phyloP scores from a whole-genome alignment of 2,797 vertebrate species.

The Mormyrops boulengeri region DNA sequence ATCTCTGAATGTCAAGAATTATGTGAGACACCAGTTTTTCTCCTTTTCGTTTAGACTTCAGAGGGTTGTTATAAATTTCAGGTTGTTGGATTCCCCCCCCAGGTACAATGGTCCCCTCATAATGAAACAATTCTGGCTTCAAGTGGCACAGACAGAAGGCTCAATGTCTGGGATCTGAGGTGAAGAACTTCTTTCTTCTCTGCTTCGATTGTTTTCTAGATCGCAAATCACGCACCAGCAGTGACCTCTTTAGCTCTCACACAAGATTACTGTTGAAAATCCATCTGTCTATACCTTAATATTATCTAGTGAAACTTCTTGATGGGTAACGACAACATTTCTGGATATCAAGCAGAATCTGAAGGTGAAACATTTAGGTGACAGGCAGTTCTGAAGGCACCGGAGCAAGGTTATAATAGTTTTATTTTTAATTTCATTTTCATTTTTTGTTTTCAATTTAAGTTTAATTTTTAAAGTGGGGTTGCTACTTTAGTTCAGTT shows the following conservation, averaged over 20 bases:
- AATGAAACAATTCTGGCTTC: constrained; percentile 92
- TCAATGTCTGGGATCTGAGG: constrained; percentile 92
- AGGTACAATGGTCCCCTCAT: constrained; percentile 82
- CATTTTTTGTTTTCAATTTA: not conserved
- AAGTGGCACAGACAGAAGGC: constrained; percentile 81
- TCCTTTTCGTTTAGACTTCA: not conserved
- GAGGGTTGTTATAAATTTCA: not conserved
- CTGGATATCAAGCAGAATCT: not conserved
- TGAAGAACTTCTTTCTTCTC: constrained; percentile 36
- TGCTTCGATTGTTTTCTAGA: not conserved
- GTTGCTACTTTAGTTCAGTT: not conserved
- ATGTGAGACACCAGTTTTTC: not conserved
- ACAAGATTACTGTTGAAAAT: not conserved
- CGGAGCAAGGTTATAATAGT: not conserved
- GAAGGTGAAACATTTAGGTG: not conserved
- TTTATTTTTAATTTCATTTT: not conserved
- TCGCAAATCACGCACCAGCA: not conserved
- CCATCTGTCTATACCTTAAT: not conserved
- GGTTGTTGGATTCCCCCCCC: not conserved
- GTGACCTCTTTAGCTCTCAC: not conserved
- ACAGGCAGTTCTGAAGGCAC: not conserved
- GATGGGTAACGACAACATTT: not conserved
- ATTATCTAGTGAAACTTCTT: not conserved
- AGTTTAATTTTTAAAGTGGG: not conserved
- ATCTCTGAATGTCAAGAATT: not conserved